A percentile compares a stretch with the other conserved stretches of the same genome.
Conservation (phyloP, 1,140 invertebrate genomes). For the Zaprionus ghesquierei region DNA sequence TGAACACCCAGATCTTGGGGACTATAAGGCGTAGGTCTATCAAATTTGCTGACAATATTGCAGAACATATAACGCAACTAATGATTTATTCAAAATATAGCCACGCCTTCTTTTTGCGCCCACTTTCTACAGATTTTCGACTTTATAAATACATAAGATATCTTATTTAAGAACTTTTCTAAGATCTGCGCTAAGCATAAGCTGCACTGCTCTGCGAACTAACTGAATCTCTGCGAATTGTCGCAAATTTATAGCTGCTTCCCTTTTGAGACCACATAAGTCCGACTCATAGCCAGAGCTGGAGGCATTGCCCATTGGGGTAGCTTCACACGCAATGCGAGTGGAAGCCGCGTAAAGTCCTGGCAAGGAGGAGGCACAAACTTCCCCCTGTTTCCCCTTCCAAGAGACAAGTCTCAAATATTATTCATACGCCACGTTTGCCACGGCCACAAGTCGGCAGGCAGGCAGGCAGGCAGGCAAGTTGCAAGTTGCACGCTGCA, state of each 20-base stretch:
- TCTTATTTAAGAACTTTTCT: not conserved
- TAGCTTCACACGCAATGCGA: not conserved
- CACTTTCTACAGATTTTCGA: too few species aligned
- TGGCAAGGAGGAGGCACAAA: not conserved
- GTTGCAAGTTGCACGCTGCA: constrained; percentile 18
- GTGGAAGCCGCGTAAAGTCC: not conserved
- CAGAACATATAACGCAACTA: too few species aligned
- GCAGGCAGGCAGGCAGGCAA: constrained; percentile 36
- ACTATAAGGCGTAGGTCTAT: too few species aligned
- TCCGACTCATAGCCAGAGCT: not conserved
- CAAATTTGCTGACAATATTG: too few species aligned
- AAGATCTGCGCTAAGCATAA: not conserved
- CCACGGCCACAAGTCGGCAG: constrained; percentile 37
- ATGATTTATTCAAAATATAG: too few species aligned
- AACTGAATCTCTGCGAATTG: not conserved
- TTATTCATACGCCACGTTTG: constrained; percentile 75
- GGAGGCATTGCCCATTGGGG: not conserved
- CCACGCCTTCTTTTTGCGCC: too few species aligned
- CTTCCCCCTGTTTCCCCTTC: too few species aligned
- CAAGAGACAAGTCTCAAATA: constrained; percentile 51
- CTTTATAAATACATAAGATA: too few species aligned
- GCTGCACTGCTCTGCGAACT: not conserved
- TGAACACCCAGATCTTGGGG: too few species aligned
- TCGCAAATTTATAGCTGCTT: not conserved
- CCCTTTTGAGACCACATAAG: not conserved